Percentiles rank a stretch among this genome's conserved stretches.
These are phyloP conservation scores for Cassiopea andromeda DNA, from an alignment of 30 jellyfish, hydroid and myxozoan species.

Conservation along the genomic window DNA sequence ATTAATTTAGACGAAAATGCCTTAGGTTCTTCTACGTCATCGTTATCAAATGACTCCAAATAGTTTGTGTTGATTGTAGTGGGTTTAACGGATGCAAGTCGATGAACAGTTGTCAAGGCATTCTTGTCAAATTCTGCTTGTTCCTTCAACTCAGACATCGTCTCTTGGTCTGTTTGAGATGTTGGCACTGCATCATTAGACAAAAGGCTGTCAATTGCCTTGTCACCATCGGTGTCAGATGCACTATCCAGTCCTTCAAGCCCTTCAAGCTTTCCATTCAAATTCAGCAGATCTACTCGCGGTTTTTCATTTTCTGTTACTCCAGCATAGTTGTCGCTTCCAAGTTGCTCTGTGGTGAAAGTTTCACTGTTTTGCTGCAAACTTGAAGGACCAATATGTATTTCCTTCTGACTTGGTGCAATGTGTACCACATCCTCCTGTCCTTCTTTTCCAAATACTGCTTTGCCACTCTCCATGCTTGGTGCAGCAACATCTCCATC, in stretches of 20 bases:
- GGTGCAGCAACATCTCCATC: conserved; percentile 23
- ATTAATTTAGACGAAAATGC: background rate
- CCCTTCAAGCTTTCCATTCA: conserved; percentile 56
- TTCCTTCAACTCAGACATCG: conserved; percentile 41
- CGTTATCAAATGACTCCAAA: conserved; percentile 38
- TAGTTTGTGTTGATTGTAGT: conserved; percentile 39
- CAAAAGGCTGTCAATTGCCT: conserved; percentile 13
- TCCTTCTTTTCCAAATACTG: conserved; percentile 5
- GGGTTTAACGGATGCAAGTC: conserved; percentile 13
- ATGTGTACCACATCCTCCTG: conserved; percentile 27
- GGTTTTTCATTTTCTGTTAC: conserved; percentile 49
- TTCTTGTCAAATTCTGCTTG: conserved; percentile 44
- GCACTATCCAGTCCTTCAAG: conserved; percentile 48
- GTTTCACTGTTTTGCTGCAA: conserved; percentile 1
- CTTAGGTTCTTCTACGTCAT: background rate
- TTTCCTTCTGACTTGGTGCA: conserved; percentile 43
- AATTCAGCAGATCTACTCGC: conserved; percentile 44
- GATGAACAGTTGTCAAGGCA: conserved; percentile 53
- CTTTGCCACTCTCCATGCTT: background rate
- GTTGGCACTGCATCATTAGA: conserved; percentile 26
- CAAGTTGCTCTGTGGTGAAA: conserved; percentile 1
- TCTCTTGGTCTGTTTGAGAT: conserved; percentile 28
- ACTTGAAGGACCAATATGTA: conserved; percentile 7
- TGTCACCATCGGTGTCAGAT: background rate
- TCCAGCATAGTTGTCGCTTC: conserved; percentile 52